These are phyloP conservation scores for Parnassius apollo DNA, from an alignment of 2,888 invertebrate species.

Conservation along the genomic window DNA sequence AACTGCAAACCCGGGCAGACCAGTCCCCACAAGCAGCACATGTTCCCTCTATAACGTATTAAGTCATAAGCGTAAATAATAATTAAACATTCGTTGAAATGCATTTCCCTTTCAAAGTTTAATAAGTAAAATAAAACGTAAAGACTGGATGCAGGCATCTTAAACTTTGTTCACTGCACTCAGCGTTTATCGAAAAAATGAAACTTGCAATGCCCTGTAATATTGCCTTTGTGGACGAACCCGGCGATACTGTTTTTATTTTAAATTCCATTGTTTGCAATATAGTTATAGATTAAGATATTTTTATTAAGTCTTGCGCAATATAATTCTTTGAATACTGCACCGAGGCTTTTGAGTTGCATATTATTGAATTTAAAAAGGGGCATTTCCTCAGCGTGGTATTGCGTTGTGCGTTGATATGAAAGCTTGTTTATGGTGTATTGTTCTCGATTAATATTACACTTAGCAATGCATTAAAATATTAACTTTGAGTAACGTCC, in stretches of 20 bases:
- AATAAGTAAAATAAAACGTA: too few relatives aligned
- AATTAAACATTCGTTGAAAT: too few relatives aligned
- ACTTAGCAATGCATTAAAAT: constrained; percentile 64
- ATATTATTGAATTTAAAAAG: constrained; percentile 64
- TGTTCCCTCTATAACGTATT: too few relatives aligned
- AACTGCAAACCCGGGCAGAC: too few relatives aligned
- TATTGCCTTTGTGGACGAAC: constrained; percentile 1
- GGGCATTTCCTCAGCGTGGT: constrained; percentile 52
- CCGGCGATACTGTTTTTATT: constrained; percentile 1
- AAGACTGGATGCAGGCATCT: too few relatives aligned
- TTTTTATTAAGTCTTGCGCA: constrained; percentile 34
- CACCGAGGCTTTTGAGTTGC: constrained; percentile 35
- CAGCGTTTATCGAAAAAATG: neutral
- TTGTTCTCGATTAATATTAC: constrained; percentile 66
- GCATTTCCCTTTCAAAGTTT: too few relatives aligned
- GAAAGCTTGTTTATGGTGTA: constrained; percentile 69
- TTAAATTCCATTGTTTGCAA: constrained; percentile 17
- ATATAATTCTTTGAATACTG: constrained; percentile 35
- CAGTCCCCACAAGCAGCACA: too few relatives aligned
- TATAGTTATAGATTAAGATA: constrained; percentile 10
- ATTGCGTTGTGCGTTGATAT: constrained; percentile 70
- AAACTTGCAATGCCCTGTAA: neutral
- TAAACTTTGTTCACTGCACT: too few relatives aligned
- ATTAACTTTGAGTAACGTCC: constrained; percentile 56
- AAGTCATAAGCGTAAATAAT: too few relatives aligned